Conservation (phyloP, 2,113 vertebrate genomes). For the Charadrius vociferus region DNA sequence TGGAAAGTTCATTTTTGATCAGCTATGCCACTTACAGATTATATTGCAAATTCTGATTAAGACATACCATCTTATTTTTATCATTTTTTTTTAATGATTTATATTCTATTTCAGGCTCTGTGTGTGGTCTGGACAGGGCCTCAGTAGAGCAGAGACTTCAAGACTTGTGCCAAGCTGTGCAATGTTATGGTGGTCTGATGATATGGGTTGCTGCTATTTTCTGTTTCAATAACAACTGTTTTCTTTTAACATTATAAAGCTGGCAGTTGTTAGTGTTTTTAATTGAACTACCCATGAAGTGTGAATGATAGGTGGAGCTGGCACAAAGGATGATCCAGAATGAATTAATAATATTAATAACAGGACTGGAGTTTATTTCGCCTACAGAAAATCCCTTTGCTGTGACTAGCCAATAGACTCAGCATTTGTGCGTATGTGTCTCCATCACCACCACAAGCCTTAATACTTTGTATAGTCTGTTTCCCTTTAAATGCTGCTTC, state of each 20-base stretch:
- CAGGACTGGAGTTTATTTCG: neutral
- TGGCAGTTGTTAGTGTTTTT: conserved; percentile 55
- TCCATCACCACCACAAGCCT: conserved; percentile 22
- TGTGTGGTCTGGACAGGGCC: conserved; percentile 78
- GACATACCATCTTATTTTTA: conserved; percentile 56
- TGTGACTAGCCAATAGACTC: conserved; percentile 4
- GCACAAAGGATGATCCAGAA: conserved; percentile 9
- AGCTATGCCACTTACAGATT: neutral
- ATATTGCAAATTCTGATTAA: conserved; percentile 49
- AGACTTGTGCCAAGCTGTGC: conserved; percentile 74
- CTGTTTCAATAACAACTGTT: conserved; percentile 75
- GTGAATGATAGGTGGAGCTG: conserved; percentile 58
- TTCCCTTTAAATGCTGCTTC: conserved; percentile 63
- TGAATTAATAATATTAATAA: conserved; percentile 46
- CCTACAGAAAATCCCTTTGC: neutral
- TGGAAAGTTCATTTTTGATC: neutral
- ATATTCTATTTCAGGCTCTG: conserved; percentile 66
- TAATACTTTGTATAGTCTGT: conserved; percentile 31
- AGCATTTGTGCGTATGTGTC: conserved; percentile 5
- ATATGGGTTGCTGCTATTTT: conserved; percentile 71
- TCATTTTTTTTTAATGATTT: conserved; percentile 36
- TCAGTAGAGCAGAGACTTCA: conserved; percentile 62
- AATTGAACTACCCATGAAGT: conserved; percentile 53
- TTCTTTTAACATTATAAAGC: conserved; percentile 64
- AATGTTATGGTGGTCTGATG: conserved; percentile 73